Percentiles rank a stretch among this genome's conserved stretches.
Conservation (phyloP, 1,140 invertebrate genomes). For the Bombus consobrinus region DNA sequence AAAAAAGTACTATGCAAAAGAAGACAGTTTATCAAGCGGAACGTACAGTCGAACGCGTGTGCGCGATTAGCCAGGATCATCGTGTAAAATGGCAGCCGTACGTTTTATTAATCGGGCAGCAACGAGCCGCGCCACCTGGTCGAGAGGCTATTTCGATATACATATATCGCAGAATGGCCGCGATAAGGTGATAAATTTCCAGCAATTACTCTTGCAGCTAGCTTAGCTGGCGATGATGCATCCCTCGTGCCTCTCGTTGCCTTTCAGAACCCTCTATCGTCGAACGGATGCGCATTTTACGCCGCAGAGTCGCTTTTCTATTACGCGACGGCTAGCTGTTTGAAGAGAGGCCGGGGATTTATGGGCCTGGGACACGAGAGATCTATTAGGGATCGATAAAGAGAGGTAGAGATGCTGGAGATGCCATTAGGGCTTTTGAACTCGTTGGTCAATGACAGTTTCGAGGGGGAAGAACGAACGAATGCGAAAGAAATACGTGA, state of each 20-base stretch:
- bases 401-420: background rate
- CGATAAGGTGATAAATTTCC: constrained; percentile 49
- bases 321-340: constrained; percentile 5
- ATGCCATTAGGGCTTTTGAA: constrained; percentile 11
- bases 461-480: background rate
- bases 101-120: constrained; percentile 37
- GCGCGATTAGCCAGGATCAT: constrained; percentile 3
- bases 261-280: background rate
- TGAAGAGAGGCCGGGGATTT: constrained; percentile 25
- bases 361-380: constrained; percentile 8
- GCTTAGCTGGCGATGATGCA: background rate
- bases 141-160: constrained; percentile 23
- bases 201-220: constrained; percentile 41
- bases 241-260: background rate
- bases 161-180: background rate
- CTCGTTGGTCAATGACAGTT: background rate
- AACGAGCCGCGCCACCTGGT: constrained; percentile 17
- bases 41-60: too few species aligned
- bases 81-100: constrained; percentile 2
- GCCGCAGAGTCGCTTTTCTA: constrained; percentile 34
- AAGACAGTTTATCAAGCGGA: background rate
- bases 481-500: background rate
- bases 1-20: background rate
- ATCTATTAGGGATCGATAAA: constrained; percentile 41
- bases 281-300: background rate